Conservation (phyloP, 2,888 invertebrate genomes). For the Diadromus collaris region DNA sequence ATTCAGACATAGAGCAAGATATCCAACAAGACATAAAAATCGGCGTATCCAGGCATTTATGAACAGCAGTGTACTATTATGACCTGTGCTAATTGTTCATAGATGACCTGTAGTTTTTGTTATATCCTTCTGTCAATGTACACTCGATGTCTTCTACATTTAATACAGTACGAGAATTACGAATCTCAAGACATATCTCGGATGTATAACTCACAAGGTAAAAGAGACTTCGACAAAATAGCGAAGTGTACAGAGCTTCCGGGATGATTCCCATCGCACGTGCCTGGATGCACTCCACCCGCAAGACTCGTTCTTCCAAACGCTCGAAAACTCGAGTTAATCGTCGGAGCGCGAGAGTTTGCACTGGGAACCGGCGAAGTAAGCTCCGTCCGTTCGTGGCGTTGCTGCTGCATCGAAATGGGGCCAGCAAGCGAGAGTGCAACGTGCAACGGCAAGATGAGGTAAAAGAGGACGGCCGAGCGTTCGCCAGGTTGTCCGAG, state of each 20-base stretch:
- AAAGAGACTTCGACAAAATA: not conserved
- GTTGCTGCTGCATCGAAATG: not conserved
- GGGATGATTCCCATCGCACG: slow-evolving; percentile 53
- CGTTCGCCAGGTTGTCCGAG: slow-evolving; percentile 3
- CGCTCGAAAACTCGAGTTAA: slow-evolving; percentile 76
- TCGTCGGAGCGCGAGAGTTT: slow-evolving; percentile 72
- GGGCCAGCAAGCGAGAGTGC: not conserved
- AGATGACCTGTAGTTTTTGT: too few relatives aligned
- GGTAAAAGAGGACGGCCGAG: slow-evolving; percentile 41
- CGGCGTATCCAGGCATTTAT: too few relatives aligned
- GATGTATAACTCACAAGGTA: slow-evolving; percentile 13
- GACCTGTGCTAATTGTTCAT: too few relatives aligned
- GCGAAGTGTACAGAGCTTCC: slow-evolving; percentile 64
- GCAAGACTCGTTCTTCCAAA: slow-evolving; percentile 70
- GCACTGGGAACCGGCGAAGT: slow-evolving; percentile 59
- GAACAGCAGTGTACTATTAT: too few relatives aligned
- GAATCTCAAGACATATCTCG: slow-evolving; percentile 26
- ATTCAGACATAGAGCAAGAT: too few relatives aligned
- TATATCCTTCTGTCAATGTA: too few relatives aligned
- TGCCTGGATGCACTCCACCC: slow-evolving; percentile 72
- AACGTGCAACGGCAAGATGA: slow-evolving; percentile 47
- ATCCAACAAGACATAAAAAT: too few relatives aligned
- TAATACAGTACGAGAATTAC: not conserved
- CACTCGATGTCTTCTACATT: slow-evolving; percentile 30
- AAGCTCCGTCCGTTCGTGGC: slow-evolving; percentile 9